Conservation (phyloP, 2,888 invertebrate species). For the Sinodicranocentrus sp. region DNA sequence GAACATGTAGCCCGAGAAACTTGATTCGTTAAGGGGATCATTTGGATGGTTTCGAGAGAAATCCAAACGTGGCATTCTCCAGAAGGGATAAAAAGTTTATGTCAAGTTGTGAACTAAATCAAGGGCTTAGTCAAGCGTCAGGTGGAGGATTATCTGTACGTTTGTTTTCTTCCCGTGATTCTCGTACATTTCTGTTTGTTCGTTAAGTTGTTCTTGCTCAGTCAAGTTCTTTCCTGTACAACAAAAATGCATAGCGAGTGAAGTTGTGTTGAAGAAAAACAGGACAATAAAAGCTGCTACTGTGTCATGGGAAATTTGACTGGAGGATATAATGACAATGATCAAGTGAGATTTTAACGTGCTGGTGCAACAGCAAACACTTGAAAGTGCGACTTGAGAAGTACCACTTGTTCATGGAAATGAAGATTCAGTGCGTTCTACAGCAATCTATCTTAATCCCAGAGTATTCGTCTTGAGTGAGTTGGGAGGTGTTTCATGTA, state of each 20-base stretch:
- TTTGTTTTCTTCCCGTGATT: slow-evolving; percentile 12
- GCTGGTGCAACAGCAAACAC: slow-evolving; percentile 17
- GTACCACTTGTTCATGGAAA: slow-evolving; percentile 28
- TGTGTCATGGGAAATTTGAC: slow-evolving; percentile 42
- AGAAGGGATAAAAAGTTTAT: not conserved
- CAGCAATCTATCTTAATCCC: not conserved
- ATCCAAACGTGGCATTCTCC: not conserved
- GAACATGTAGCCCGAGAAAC: not conserved
- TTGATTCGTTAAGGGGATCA: not conserved
- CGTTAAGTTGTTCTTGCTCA: slow-evolving; percentile 36
- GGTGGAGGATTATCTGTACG: slow-evolving; percentile 47
- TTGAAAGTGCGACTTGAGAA: too few species aligned
- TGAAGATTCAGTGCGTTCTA: not conserved
- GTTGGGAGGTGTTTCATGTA: not conserved
- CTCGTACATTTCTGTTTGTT: slow-evolving; percentile 34
- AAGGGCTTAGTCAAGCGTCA: slow-evolving; percentile 30
- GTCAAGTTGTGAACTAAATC: not conserved
- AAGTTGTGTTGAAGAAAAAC: slow-evolving; percentile 38
- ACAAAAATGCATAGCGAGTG: slow-evolving; percentile 32
- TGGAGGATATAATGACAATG: slow-evolving; percentile 35
- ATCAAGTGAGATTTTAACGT: not conserved
- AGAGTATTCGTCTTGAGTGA: not conserved
- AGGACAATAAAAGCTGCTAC: slow-evolving; percentile 56
- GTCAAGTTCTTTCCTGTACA: slow-evolving; percentile 38
- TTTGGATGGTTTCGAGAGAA: not conserved